Base-by-base conservation (phyloP, 2,113 vertebrate genomes). In the Pollachius pollachius region DNA sequence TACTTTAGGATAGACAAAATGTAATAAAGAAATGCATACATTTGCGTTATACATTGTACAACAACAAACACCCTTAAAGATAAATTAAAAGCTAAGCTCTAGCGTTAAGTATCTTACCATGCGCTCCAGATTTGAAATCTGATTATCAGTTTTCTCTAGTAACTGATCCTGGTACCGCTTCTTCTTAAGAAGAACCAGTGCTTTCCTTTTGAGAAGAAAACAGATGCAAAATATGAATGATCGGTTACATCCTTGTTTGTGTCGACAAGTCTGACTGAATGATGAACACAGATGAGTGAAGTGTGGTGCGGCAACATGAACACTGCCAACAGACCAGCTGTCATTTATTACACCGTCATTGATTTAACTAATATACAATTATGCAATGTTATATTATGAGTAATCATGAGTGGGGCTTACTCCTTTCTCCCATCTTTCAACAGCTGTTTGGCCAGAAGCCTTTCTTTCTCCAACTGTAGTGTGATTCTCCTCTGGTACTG, bases 141-240 rank as follows among this genome's bases (percentile, higher is more conserved):
- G 97, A 83, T 86, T 95, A 69, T 98, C 96, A 0, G 96, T 95
- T 83, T 92, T 95, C 34, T 96, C 93, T 64, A 98, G 87, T 0
- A 99, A 92, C 62, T 96, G 95, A 81, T 96, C 95, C 78, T 94
- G 94, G 82, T 95, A 97, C 3, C 94, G 92, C 62, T 97, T 98
- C 82, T 98, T 99, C 93, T 94, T 98, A 0, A 99, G 93, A 76
- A 98, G 80, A n/a, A 96, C 86, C 88, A 95, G 76, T 60, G 95
- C 96, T 76, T 94, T 96, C 52, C 95, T 96, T 85, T 1, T 71
- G 70, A 3, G 27, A 27, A 37, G 48, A 19, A 34, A 5, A 15
- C 16, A 66, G 63, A 65, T 17, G 59, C 15, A 34, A 73, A n/a
- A 48, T 27, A 41, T n/a, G 18, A 16, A 57, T n/a, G 23, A 16